phyloP scores from a whole-genome alignment of 2,797 vertebrate genomes.

The Peromyscus melanophrys region DNA sequence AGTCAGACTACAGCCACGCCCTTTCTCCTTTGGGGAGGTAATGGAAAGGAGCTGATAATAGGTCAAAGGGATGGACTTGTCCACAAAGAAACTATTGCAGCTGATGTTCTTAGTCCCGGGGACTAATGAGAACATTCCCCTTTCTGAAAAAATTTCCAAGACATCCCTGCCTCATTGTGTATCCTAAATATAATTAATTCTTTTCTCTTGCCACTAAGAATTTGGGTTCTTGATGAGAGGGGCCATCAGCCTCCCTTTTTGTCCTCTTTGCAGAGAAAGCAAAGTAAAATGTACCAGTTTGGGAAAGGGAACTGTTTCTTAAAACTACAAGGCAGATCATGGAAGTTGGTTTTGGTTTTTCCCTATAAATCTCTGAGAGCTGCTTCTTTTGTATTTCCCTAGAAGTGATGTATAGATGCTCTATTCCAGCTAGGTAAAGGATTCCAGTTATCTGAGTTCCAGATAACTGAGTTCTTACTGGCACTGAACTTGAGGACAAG shows the following conservation, averaged over 20 bases:
- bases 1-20: background rate
- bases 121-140: slow-evolving; percentile 61
- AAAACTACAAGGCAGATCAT: background rate
- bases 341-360: background rate
- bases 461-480: background rate
- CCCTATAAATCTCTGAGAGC: background rate
- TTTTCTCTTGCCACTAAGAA: slow-evolving; percentile 3
- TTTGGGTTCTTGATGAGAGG: slow-evolving; percentile 42
- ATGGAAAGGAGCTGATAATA: background rate
- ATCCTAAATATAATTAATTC: slow-evolving; percentile 57
- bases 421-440: background rate
- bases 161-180: slow-evolving; percentile 68
- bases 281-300: background rate
- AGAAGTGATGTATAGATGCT: background rate
- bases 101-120: slow-evolving; percentile 33
- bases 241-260: slow-evolving; percentile 30
- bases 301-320: background rate
- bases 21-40: background rate
- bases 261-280: slow-evolving; percentile 3
- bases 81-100: slow-evolving; percentile 5
- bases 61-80: background rate
- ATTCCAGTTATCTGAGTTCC: background rate
- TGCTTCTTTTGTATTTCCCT: background rate
- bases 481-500: background rate
- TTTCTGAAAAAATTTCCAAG: slow-evolving; percentile 72